phyloP scores from a whole-genome alignment of 2,888 invertebrate genomes.

The Neocrepidodera transversa region DNA sequence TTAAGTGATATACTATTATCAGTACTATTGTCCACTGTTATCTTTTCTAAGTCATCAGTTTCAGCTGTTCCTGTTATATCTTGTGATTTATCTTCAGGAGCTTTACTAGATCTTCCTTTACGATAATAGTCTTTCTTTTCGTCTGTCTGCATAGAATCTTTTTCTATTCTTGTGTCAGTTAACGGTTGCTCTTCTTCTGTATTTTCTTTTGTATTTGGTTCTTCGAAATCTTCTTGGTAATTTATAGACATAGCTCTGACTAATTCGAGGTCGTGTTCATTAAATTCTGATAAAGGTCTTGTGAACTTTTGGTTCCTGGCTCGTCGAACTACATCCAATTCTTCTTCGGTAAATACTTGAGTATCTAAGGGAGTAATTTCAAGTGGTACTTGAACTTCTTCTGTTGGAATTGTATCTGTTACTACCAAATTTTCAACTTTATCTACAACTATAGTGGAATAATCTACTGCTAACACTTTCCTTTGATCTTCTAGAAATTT shows the following conservation, averaged over 20 bases:
- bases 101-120: too few species aligned
- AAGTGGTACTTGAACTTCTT: too few species aligned
- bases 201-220: not conserved
- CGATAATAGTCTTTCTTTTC: too few species aligned
- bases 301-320: slow-evolving; percentile 30
- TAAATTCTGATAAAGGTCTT: slow-evolving; percentile 49
- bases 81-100: too few species aligned
- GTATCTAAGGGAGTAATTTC: not conserved
- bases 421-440: slow-evolving; percentile 2
- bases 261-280: slow-evolving; percentile 47
- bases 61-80: too few species aligned
- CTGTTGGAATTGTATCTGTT: too few species aligned
- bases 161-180: too few species aligned
- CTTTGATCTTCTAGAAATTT: slow-evolving; percentile 17
- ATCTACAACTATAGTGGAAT: not conserved
- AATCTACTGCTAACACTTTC: not conserved
- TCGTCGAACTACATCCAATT: slow-evolving; percentile 32
- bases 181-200: not conserved
- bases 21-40: too few species aligned
- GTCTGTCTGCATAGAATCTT: too few species aligned
- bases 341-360: slow-evolving; percentile 34
- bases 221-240: slow-evolving; percentile 20
- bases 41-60: too few species aligned
- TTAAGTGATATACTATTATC: too few species aligned
- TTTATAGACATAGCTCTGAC: slow-evolving; percentile 45